A percentile compares a stretch with the other conserved stretches of the same genome.
phyloP scores from a whole-genome alignment of 2,113 vertebrate genomes.

The Perca fluviatilis region DNA sequence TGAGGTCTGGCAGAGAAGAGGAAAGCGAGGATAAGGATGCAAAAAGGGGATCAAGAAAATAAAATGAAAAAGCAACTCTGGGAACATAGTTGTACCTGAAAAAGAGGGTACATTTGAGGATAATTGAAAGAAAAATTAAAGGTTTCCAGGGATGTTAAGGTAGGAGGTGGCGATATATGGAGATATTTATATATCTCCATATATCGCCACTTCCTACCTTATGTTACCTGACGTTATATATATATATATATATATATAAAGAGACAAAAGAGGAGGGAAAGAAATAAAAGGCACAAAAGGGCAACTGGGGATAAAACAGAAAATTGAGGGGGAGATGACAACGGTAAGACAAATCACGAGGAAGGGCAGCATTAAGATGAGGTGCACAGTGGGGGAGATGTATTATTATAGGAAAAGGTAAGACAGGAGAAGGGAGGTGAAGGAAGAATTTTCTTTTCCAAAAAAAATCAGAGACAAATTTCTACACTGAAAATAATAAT shows the following conservation, averaged over 20 bases:
- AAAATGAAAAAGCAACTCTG: slow-evolving; percentile 9
- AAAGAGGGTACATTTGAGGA: neutral
- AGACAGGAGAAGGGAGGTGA: neutral
- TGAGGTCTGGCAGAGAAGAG: slow-evolving; percentile 38
- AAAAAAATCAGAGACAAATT: slow-evolving; percentile 23
- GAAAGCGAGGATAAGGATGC: slow-evolving; percentile 28
- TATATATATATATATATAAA: neutral
- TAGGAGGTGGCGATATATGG: neutral
- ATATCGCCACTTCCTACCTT: too few species aligned
- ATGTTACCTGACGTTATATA: too few species aligned
- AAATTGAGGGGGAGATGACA: slow-evolving; percentile 36
- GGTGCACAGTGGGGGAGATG: slow-evolving; percentile 1
- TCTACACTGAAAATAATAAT: slow-evolving; percentile 1
- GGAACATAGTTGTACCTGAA: slow-evolving; percentile 21
- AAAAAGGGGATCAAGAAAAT: slow-evolving; percentile 30
- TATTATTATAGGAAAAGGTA: slow-evolving; percentile 32
- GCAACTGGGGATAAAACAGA: slow-evolving; percentile 38
- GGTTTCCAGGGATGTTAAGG: slow-evolving; percentile 6
- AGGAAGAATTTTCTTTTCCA: neutral
- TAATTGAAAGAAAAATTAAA: slow-evolving; percentile 35
- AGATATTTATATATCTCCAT: too few species aligned
- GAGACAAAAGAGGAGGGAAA: neutral
- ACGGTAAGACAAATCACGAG: slow-evolving; percentile 35
- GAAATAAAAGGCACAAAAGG: slow-evolving; percentile 30
- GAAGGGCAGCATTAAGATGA: slow-evolving; percentile 34